Evolutionary conservation across 2,113 vertebrate genomes (phyloP).

Genomic region (Hoplias malabaricus): DNA sequence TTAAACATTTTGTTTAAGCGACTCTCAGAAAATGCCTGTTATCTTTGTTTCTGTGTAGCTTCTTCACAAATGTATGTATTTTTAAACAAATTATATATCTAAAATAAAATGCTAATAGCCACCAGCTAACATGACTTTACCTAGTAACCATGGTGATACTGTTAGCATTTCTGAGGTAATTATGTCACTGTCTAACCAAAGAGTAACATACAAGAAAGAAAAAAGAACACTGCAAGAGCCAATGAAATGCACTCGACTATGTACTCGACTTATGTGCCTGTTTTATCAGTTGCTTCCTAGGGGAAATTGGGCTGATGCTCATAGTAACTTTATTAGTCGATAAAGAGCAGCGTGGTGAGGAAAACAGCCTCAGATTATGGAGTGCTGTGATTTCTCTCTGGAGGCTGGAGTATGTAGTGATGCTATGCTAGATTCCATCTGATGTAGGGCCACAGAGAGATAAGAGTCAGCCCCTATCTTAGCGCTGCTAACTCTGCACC

Average conservation of each 20-base stretch:
- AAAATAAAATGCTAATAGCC: background rate
- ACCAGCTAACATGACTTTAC: too few relatives aligned
- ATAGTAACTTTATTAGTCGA: conserved; percentile 42
- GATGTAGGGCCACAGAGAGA: conserved; percentile 27
- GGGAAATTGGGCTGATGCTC: conserved; percentile 27
- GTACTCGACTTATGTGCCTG: conserved; percentile 8
- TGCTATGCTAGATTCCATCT: conserved; percentile 47
- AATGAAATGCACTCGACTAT: conserved; percentile 28
- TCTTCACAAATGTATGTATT: too few relatives aligned
- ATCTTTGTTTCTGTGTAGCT: too few relatives aligned
- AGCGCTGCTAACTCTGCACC: conserved; percentile 29
- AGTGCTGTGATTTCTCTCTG: conserved; percentile 40
- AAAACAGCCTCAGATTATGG: conserved; percentile 50
- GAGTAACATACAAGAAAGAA: background rate
- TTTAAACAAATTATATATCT: too few relatives aligned
- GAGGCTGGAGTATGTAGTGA: conserved; percentile 6
- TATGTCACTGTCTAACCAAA: background rate
- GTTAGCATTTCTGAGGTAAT: background rate
- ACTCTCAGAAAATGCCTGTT: too few relatives aligned
- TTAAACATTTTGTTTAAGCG: too few relatives aligned
- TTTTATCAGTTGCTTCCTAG: conserved; percentile 18
- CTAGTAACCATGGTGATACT: background rate
- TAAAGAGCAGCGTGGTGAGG: conserved; percentile 33
- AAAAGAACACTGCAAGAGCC: background rate
- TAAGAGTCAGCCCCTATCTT: conserved; percentile 28